Evolutionary conservation across 2,797 vertebrate species (phyloP), one percentile per base, ranked within the genome.

Genomic region (Salarias fasciatus): DNA sequence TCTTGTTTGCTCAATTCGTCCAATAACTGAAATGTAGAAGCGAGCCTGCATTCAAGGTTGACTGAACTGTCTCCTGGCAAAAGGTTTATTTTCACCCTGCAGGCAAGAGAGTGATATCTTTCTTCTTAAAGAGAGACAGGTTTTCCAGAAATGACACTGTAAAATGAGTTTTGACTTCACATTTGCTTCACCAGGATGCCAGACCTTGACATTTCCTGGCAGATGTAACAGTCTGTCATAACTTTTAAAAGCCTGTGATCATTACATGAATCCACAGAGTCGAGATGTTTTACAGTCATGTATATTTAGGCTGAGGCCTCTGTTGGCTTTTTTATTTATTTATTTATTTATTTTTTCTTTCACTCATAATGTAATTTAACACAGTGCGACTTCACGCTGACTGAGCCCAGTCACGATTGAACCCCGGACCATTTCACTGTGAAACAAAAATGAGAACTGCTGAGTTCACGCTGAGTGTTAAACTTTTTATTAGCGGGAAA

Each of bases 381-480:
- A 31, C 31, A n/a, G 28, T 37, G 6, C 11, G 42, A 14, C 18
- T 41, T 36, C 1, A 8, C 9, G 10, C 29, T 55, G 8, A 24
- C 53, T 42, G 48, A 8, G 4, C 30, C 24, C n/a, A 14, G 29
- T 58, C 29, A 14, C 9, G 38, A 65, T 50, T 56, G 30, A 67
- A 69, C 43, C 36, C 18, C 12, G 51, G 56, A 31, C 33, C 41
- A 44, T 49, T 3, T 40, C 31, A n/a, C 50, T 7, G 10, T 61
- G 45, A 61, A 24, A 58, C 12, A 10, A 36, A 15, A 69, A 55
- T 11, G 42, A 36, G 53, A 68, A 52, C 46, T 53, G 40, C 31
- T 72, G 59, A 65, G 50, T 51, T 79, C 69, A 50, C 49, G 15
- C 40, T 44, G 56, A 10, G 7, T 64, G 47, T 59, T 63, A 40